Evolutionary conservation across 1,140 invertebrate genomes (phyloP).

Genomic region (Ceratoteleas bidentatus): DNA sequence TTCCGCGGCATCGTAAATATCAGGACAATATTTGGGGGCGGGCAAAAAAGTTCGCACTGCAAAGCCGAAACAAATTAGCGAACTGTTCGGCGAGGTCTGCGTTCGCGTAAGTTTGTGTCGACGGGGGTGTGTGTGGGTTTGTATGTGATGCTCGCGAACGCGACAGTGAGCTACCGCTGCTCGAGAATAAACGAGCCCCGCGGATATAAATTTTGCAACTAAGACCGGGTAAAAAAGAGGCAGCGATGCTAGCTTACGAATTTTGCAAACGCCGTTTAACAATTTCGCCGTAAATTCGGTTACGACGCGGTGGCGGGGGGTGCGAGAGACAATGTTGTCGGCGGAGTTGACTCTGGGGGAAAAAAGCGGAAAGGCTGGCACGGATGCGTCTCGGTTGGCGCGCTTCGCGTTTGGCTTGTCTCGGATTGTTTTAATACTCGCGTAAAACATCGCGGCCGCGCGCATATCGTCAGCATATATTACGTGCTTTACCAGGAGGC

Average conservation of each 20-base stretch:
- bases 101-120: too few relatives aligned
- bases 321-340: conserved; percentile 55
- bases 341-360: conserved; percentile 42
- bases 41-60: conserved; percentile 20
- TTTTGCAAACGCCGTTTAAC: conserved; percentile 74
- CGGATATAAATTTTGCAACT: conserved; percentile 59
- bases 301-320: conserved; percentile 43
- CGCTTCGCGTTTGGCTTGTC: conserved; percentile 62
- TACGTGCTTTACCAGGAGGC: conserved; percentile 23
- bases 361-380: conserved; percentile 65
- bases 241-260: conserved; percentile 63
- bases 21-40: conserved; percentile 25
- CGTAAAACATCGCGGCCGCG: conserved; percentile 35
- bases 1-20: conserved; percentile 36
- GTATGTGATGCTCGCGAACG: conserved; percentile 22
- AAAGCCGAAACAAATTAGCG: conserved; percentile 55
- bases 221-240: conserved; percentile 58
- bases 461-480: conserved; percentile 44
- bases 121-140: conserved; percentile 5
- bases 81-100: conserved; percentile 27
- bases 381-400: conserved; percentile 64
- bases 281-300: conserved; percentile 71
- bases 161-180: conserved; percentile 49
- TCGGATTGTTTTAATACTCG: conserved; percentile 66
- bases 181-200: conserved; percentile 53